Evolutionary conservation across 2,888 invertebrate species (phyloP), one percentile per base, ranked within the genome.

Genomic region (Eilema depressum): DNA sequence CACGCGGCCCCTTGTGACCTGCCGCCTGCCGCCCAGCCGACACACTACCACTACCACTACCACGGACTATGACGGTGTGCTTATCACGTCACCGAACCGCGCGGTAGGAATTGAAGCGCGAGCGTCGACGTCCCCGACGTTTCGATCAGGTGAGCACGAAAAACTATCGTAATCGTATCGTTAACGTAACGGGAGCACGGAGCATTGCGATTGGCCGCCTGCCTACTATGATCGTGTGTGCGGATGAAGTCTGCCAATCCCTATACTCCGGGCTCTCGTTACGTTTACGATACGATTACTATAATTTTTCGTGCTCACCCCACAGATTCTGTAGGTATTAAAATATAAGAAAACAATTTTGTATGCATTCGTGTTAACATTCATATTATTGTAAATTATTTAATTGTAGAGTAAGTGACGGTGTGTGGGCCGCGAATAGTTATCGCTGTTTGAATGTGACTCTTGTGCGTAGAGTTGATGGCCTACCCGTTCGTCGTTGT

Each of bases 361-460:
- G 89, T 93, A 93, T 88, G 91, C 91, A 89, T 92, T 89, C 92
- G 88, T 89, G 89, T 90, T 91, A 89, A 89, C 89, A 87, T 91
- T 90, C 89, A 86, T 91, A 89, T 86, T 89, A 92, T 87, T 93
- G 93, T 93, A 93, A 92, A 93, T 92, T 93, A 93, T 92, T 93
- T 90, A 89, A 91, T 87, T 85, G 84, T 91, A 92, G 88, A 77
- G 76, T 91, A 88, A 88, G 86, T 73, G 85, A 80, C 85, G 85
- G 82, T 76, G 86, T 83, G 89, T 85, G 88, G 87, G 89, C 87
- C 85, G 86, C 80, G 81, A 80, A 76, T 80, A 80, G 74, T 84
- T 82, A 74, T 84, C 80, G 78, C 84, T 82, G 83, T 85, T 85
- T 82, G 79, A 79, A 84, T 82, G 85, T 82, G 84, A 85, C 84